phyloP scores from a whole-genome alignment of 2,113 vertebrate genomes.

The Neodon shergylaensis region DNA sequence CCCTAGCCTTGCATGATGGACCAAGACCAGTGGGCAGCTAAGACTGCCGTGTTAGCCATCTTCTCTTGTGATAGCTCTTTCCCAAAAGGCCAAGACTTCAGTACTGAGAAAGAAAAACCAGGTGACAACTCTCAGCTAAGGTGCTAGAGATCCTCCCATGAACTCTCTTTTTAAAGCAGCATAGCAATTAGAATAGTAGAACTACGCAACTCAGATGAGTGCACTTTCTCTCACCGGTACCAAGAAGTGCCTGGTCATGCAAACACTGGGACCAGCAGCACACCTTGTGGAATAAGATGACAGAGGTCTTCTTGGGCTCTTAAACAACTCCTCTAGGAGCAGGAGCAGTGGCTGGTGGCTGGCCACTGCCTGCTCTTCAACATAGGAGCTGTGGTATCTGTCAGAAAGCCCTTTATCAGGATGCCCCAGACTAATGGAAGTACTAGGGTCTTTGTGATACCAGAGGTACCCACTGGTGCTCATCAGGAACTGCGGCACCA shows the following conservation, averaged over 20 bases:
- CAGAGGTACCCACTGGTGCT: slow-evolving; percentile 65
- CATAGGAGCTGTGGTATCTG: slow-evolving; percentile 12
- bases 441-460: slow-evolving; percentile 12
- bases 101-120: slow-evolving; percentile 53
- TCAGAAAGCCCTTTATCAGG: slow-evolving; percentile 47
- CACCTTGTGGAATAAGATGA: background rate
- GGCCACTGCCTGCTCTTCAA: background rate
- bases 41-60: slow-evolving; percentile 54
- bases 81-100: slow-evolving; percentile 41
- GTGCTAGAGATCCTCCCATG: slow-evolving; percentile 9
- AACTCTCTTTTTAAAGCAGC: background rate
- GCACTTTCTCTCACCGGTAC: slow-evolving; percentile 7
- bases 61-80: slow-evolving; percentile 59
- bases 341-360: slow-evolving; percentile 16
- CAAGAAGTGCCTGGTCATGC: background rate
- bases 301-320: background rate
- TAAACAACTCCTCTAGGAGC: background rate
- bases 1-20: background rate
- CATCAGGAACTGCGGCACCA: slow-evolving; percentile 61
- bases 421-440: slow-evolving; percentile 46
- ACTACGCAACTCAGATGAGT: slow-evolving; percentile 41
- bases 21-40: slow-evolving; percentile 47
- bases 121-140: background rate
- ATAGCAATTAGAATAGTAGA: background rate
- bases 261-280: background rate